Evolutionary conservation across 2,113 vertebrate genomes (phyloP).

Genomic region (Gadus macrocephalus): DNA sequence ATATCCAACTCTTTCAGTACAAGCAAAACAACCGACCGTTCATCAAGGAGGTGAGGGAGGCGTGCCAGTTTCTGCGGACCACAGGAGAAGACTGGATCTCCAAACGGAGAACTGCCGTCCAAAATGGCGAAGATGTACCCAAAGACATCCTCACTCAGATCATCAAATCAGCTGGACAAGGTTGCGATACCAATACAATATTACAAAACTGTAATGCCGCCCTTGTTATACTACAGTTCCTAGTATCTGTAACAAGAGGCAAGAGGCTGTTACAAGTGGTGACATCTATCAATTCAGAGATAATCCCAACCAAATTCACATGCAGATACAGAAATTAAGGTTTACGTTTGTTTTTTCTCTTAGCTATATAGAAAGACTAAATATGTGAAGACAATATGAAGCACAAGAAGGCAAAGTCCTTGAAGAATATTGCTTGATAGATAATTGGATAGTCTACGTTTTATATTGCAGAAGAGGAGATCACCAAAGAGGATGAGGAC

Average conservation of each 20-base stretch:
- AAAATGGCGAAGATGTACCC: conserved; percentile 70
- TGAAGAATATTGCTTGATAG: neutral
- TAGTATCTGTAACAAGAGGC: no score
- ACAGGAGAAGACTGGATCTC: conserved; percentile 81
- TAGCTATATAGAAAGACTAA: neutral
- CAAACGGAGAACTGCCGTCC: conserved; percentile 72
- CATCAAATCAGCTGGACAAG: conserved; percentile 73
- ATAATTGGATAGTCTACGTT: neutral
- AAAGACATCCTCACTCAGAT: conserved; percentile 88
- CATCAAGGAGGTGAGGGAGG: conserved; percentile 72
- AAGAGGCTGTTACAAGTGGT: no score
- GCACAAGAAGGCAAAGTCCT: neutral
- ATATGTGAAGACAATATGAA: neutral
- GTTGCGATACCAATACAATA: neutral
- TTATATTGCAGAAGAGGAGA: conserved; percentile 69
- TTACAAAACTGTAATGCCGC: neutral
- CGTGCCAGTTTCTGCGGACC: conserved; percentile 73
- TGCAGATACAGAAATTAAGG: neutral
- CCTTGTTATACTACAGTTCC: no score
- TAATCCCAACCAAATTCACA: neutral
- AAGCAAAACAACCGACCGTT: conserved; percentile 71
- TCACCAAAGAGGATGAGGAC: conserved; percentile 75
- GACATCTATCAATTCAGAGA: neutral
- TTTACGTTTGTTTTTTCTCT: neutral
- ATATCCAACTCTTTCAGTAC: conserved; percentile 52